Evolutionary conservation across 2,797 vertebrate genomes (phyloP), one percentile per base, ranked within the genome.

Genomic region (Zalophus californianus): DNA sequence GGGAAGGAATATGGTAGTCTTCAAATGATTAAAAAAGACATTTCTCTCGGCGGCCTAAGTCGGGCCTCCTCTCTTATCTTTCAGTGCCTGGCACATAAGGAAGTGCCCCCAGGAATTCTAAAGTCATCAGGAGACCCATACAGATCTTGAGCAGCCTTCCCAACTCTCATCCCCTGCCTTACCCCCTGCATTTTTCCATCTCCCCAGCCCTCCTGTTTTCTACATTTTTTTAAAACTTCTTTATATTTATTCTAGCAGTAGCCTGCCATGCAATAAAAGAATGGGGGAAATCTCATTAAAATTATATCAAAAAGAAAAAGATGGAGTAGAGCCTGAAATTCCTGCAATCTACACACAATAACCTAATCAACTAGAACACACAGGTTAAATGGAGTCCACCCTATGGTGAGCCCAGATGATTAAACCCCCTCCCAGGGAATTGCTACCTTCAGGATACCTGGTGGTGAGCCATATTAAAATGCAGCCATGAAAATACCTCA

Each of bases 301-400:
- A 97, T 97, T 94, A 95, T 97, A 98, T 97, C 97, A 97, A 96
- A 98, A 95, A 90, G 95, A 86, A 95, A 96, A 97, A 94, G 93
- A 97, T 60, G 95, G 95, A 96, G 35, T 44, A 66, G 85, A 89
- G 94, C 87, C 96, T 92, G 85, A 97, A 97, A 96, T 97, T 90
- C 94, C 96, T 62, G 78, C 93, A 86, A 96, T 97, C 96, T 58
- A 92, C 64, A 97, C 96, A 98, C 97, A 98, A 97, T 97, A 97
- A 96, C 91, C 96, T 97, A 97, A 97, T 98, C 98, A 98, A 91
- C 92, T 44, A 56, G 96, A 96, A 94, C 93, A 80, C 91, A 87
- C 92, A 90, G 93, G 96, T 97, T 97, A 97, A 97, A 97, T 91
- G 82, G 87, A 91, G 95, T 90, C 94, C 56, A 88, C 96, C 95